These are phyloP conservation scores for Cydia strobilella DNA, from an alignment of 1,140 invertebrate genomes.

Conservation along the genomic window DNA sequence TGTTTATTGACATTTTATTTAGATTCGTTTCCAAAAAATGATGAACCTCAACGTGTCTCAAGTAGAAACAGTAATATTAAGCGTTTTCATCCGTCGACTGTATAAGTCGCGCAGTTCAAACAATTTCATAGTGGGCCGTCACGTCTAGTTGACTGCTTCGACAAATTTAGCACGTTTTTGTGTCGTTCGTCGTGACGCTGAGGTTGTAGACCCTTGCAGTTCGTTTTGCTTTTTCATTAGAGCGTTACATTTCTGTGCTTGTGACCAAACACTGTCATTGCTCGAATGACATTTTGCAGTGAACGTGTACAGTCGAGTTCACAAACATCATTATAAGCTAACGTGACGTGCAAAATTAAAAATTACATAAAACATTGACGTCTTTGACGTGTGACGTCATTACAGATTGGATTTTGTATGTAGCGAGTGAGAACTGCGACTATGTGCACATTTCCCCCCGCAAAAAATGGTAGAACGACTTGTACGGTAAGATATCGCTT, in stretches of 20 bases:
- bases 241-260: constrained; percentile 66
- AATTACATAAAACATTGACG: too few species aligned
- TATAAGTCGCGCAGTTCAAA: constrained; percentile 58
- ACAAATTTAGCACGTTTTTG: constrained; percentile 72
- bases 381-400: too few species aligned
- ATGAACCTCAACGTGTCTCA: not conserved
- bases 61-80: not conserved
- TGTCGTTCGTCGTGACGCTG: constrained; percentile 59
- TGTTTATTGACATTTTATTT: too few species aligned
- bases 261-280: constrained; percentile 16
- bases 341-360: too few species aligned
- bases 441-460: too few species aligned
- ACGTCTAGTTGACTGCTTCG: constrained; percentile 61
- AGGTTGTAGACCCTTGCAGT: constrained; percentile 55
- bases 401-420: too few species aligned
- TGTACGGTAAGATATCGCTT: too few species aligned
- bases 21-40: too few species aligned
- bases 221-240: constrained; percentile 69
- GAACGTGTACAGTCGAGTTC: not conserved
- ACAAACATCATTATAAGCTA: too few species aligned
- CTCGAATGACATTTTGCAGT: not conserved
- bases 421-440: too few species aligned
- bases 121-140: constrained; percentile 63
- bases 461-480: too few species aligned
- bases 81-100: constrained; percentile 43